Evolutionary conservation across 2,113 vertebrate genomes (phyloP), one percentile per base, ranked within the genome.

Genomic region (Bujurquina vittata): DNA sequence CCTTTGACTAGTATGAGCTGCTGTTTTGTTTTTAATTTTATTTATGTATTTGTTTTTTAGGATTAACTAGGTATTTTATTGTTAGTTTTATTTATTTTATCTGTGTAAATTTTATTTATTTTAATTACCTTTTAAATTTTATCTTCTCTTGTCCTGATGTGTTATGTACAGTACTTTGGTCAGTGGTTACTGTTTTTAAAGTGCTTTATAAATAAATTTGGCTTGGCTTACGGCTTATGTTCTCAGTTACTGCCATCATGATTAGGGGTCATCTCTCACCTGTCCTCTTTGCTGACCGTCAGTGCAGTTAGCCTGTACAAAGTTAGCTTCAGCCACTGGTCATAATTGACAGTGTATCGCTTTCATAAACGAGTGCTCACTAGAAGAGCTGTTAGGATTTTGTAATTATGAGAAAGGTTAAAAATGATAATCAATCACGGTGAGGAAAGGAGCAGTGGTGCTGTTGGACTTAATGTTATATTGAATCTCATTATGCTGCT

Each of bases 371-470:
- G 63, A 69, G 65, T 29, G 9, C 63, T 69, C 15, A 49, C 18
- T 29, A 46, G 43, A 49, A 69, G 65, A 69, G 43, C 43, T 31
- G 10, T 17, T 31, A 31, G 52, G 23, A 20, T 31, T 69, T 29
- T 31, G 23, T 69, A 69, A 72, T 52, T 52, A 31, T 72, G 65
- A 12, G 26, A 69, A 69, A 69, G 65, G 43, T 69, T 72, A 72
- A 72, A 20, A 17, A n/a, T 18, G 65, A 18, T 8, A 52, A 72
- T 72, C 26, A 72, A 31, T 72, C 17, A 12, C 31, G 12, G 65
- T 31, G 52, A 72, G 43, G 43, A 52, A 31, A 52, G 29, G 65
- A 52, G 65, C 65, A 52, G 52, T 26, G 62, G 14, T 2, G 33
- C 33, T 31, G 4, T 31, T 65, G 37, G 62, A 43, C 12, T 26